Base-by-base conservation (phyloP, 30 jellyfish, hydroid and myxozoan genomes). In the Phacellophora camtschatica region DNA sequence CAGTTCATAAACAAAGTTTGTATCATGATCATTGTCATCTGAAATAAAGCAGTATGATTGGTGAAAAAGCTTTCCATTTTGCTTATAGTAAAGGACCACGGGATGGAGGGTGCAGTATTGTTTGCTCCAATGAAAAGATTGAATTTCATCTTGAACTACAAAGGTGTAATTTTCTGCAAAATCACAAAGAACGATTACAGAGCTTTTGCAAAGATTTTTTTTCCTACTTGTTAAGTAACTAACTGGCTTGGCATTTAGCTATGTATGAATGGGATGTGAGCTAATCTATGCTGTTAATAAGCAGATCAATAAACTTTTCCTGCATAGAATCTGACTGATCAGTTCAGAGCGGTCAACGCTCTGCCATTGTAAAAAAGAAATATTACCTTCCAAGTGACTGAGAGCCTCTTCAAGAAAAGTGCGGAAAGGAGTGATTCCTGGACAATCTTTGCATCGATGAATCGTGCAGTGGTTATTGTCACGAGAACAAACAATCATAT, bases 401-500 rank as follows among this genome's bases (percentile, higher is more conserved):
- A 46, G 22, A 46, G 59, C 22, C 22, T 46, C 59, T 46, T 2
- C 59, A 46, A 46, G 59, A 46, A 46, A 27, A 19, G 34, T 5
- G 15, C 70, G 39, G 18, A 19, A n/a, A 27, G 39, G 39, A 55
- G 19, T 2, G 39, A 20, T 19, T 20, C 39, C 39, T 19, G 39
- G 34, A 19, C 70, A 55, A 27, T 27, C 34, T 55, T 55, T 55
- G 19, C 39, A 27, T 19, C 70, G 79, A 46, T 74, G 93, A 23
- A 24, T 58, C 55, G 51, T 78, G 88, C 42, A 86, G 31, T 92
- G 53, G 70, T 19, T 86, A n/a, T n/a, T n/a, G n/a, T n/a, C n/a
- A n/a, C n/a, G n/a, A n/a, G n/a, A n/a, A n/a, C n/a, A n/a, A n/a
- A n/a, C n/a, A n/a, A n/a, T n/a, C n/a, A n/a, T n/a, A n/a, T n/a